A percentile compares a stretch with the other conserved stretches of the same genome.
These are phyloP conservation scores for Ambastaia sidthimunki DNA, from an alignment of 2,797 vertebrate genomes.

Conservation along the genomic window DNA sequence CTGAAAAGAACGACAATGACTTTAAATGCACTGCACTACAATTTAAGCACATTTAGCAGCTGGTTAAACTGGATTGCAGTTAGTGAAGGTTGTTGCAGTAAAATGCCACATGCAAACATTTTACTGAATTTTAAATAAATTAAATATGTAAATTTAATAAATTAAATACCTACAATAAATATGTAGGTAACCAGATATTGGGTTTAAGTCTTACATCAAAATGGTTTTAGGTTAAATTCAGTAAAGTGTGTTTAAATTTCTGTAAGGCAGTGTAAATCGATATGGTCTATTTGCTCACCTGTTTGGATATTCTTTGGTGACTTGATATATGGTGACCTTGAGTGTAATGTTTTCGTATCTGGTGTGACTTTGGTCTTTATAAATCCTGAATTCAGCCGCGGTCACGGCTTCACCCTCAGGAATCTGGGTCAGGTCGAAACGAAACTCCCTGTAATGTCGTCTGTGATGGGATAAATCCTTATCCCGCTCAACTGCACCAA, in stretches of 20 bases:
- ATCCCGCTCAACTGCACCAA: slow-evolving; percentile 92
- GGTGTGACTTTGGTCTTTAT: slow-evolving; percentile 91
- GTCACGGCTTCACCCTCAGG: slow-evolving; percentile 96
- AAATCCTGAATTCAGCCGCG: slow-evolving; percentile 96
- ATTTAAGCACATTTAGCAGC: background rate
- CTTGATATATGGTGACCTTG: slow-evolving; percentile 94
- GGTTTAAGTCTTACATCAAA: background rate
- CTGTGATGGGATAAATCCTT: slow-evolving; percentile 98
- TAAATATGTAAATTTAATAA: too few species aligned
- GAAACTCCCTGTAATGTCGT: slow-evolving; percentile 98
- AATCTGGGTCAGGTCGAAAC: slow-evolving; percentile 98
- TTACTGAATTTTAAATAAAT: background rate
- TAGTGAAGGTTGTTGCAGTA: background rate
- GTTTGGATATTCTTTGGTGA: slow-evolving; percentile 93
- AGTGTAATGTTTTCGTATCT: slow-evolving; percentile 95
- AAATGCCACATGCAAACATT: background rate
- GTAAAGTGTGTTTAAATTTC: too few species aligned
- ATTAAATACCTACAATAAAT: too few species aligned
- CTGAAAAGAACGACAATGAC: background rate
- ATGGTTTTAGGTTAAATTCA: background rate
- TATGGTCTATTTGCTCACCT: slow-evolving; percentile 78
- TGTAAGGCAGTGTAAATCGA: background rate
- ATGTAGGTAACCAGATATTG: background rate
- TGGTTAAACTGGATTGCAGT: background rate
- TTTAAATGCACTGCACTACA: background rate